Conservation (phyloP, 2,113 vertebrate genomes). For the Mohoua ochrocephala region DNA sequence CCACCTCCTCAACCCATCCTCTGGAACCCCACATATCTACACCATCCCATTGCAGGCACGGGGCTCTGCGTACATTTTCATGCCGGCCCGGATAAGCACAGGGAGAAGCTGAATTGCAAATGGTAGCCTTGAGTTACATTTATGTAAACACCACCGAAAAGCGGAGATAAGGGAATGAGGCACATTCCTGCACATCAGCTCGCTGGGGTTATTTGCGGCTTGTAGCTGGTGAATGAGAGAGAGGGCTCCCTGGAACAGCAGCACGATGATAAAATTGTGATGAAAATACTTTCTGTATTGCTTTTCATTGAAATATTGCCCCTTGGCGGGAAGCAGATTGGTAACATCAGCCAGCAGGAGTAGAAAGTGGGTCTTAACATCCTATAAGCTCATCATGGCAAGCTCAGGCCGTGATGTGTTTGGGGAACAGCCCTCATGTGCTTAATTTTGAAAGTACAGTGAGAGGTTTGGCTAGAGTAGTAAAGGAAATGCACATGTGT, state of each 20-base stretch:
- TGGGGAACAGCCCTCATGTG: background rate
- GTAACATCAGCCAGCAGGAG: background rate
- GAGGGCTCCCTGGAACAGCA: background rate
- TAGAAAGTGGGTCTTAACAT: background rate
- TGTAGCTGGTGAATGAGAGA: background rate
- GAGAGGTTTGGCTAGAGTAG: background rate
- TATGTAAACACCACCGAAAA: background rate
- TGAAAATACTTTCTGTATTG: constrained; percentile 29
- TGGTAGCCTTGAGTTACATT: constrained; percentile 17
- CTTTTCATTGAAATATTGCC: constrained; percentile 46
- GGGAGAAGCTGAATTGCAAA: background rate
- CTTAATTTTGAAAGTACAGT: constrained; percentile 24
- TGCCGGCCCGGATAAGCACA: background rate
- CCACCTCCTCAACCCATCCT: background rate
- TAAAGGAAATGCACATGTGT: background rate
- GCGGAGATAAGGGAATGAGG: background rate
- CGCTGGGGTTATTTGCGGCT: background rate
- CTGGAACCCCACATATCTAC: background rate
- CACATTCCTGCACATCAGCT: background rate
- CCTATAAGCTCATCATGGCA: background rate
- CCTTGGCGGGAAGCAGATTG: constrained; percentile 11
- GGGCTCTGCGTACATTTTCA: background rate
- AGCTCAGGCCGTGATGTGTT: background rate
- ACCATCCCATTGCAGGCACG: rapidly evolving
- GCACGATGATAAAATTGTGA: background rate